Evolutionary conservation across 2,888 invertebrate genomes (phyloP), one percentile per base, ranked within the genome.

Genomic region (Brachyptera risi): DNA sequence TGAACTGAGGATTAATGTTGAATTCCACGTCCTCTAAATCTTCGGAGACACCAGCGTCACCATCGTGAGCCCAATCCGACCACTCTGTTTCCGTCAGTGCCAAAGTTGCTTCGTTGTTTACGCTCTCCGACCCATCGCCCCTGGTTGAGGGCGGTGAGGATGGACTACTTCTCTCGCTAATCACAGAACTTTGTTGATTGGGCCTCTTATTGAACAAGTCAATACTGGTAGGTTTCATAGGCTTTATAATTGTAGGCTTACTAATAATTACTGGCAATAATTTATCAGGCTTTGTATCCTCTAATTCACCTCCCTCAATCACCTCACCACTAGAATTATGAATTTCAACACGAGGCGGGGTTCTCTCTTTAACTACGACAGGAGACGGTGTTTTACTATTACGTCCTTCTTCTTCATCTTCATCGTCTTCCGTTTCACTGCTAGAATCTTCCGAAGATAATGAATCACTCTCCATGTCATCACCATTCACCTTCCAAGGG

Each of bases 61-160:
- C 88, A 69, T 92, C 92, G 2, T 88, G 83, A 0, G 90, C 91
- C 92, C 92, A 92, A 72, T 93, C 92, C 0, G 91, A 92, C n/a
- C 92, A 76, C 71, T 92, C 92, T 0, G 92, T 92, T 74, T 92
- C 92, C 0, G 92, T 91, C 11, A 91, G 76, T 1, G 85, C 88
- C 0, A 87, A 87, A 0, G 85, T 86, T 1, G 80, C 79, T 67
- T 89, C 88, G 35, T 60, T 58, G 15, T 61, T 54, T 5, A 59
- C 49, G 1, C 84, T 83, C 58, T 85, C 73, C 27, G 74, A 83
- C 0, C 88, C 88, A 67, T 87, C 87, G 0, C 76, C 76, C 49
- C 72, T 72, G n/a, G 70, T 68, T 11, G 73, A 72, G 17, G 71
- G 71, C 19, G 75, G 70, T 0, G 88, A 88, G 67, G 80, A 79